These are phyloP conservation scores for Drosophila lacertosa DNA, from an alignment of 1,140 invertebrate species.

Conservation along the genomic window DNA sequence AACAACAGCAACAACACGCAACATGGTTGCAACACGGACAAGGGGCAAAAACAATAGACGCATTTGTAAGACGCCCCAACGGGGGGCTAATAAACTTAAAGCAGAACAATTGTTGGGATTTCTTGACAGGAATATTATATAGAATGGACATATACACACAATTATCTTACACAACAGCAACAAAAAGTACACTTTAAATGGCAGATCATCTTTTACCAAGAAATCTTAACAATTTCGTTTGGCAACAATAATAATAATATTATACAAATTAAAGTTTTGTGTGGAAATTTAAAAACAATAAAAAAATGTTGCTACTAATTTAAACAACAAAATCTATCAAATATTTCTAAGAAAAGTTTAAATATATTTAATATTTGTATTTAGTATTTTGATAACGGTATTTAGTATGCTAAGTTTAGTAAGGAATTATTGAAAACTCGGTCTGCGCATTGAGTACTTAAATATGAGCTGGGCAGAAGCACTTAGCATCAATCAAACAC, in stretches of 20 bases:
- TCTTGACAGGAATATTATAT: constrained; percentile 48
- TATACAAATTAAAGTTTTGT: no score
- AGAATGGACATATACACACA: constrained; percentile 17
- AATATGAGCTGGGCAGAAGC: constrained; percentile 44
- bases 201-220: constrained; percentile 19
- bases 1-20: constrained; percentile 29
- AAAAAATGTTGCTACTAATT: no score
- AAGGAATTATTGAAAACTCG: constrained; percentile 30
- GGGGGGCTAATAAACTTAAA: constrained; percentile 78
- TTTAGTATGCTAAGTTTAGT: constrained; percentile 17
- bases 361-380: no score
- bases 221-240: constrained; percentile 13
- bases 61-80: constrained; percentile 75
- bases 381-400: no score
- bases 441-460: constrained; percentile 22
- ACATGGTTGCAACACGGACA: constrained; percentile 52
- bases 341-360: not conserved
- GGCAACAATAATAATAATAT: not conserved
- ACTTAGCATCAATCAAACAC: constrained; percentile 83
- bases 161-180: constrained; percentile 18
- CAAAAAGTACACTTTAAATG: not conserved
- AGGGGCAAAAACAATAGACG: constrained; percentile 67
- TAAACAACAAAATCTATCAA: no score
- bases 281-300: no score
- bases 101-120: constrained; percentile 62